Evolutionary conservation across 2,888 invertebrate species (phyloP).

Genomic region (Andrena bucephala): DNA sequence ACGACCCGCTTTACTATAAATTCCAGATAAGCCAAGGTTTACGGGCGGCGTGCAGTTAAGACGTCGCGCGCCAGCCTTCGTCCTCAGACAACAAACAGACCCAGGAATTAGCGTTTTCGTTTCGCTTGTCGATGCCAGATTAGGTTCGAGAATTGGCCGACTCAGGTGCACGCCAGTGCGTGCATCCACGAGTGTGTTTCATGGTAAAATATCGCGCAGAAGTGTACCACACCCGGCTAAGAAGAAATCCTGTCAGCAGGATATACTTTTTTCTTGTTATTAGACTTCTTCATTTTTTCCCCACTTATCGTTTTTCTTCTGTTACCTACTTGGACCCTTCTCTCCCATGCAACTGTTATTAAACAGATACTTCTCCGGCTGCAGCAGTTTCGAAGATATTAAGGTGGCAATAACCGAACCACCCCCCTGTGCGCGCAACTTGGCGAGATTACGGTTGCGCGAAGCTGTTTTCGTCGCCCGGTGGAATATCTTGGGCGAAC

Average conservation of each 20-base stretch:
- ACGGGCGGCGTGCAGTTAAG: constrained; percentile 71
- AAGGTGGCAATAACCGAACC: constrained; percentile 3
- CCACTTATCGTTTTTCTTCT: neutral
- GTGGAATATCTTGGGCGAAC: constrained; percentile 37
- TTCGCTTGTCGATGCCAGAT: constrained; percentile 66
- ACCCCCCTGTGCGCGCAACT: constrained; percentile 14
- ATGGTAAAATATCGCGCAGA: no score
- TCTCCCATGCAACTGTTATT: neutral
- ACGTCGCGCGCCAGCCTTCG: constrained; percentile 55
- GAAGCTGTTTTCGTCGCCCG: constrained; percentile 16
- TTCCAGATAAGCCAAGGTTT: constrained; percentile 80
- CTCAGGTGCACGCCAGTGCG: neutral
- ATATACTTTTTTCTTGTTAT: neutral
- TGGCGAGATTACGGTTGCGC: constrained; percentile 41
- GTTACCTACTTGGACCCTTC: neutral
- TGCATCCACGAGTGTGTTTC: neutral
- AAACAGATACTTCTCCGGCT: constrained; percentile 7
- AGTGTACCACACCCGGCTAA: no score
- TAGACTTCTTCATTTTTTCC: neutral
- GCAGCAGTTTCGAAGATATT: constrained; percentile 20
- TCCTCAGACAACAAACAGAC: constrained; percentile 67
- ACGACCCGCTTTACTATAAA: constrained; percentile 78
- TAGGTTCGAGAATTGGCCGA: constrained; percentile 28
- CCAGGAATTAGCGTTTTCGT: constrained; percentile 68
- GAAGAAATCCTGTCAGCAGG: no score